Evolutionary conservation across 2,888 invertebrate genomes (phyloP).

Genomic region (Agrochola macilenta): DNA sequence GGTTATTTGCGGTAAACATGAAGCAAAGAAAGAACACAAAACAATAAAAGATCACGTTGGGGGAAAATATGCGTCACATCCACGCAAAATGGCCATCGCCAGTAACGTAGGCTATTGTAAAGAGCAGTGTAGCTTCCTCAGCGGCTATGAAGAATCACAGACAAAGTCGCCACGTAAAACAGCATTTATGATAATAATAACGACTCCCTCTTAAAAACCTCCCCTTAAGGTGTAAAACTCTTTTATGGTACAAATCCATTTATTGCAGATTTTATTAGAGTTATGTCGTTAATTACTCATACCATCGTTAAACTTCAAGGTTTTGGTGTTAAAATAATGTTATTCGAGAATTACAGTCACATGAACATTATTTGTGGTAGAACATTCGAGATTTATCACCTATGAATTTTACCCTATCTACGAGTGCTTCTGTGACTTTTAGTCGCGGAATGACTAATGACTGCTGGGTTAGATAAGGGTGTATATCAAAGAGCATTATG

Average conservation of each 20-base stretch:
- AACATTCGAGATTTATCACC: conserved; percentile 44
- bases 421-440: conserved; percentile 19
- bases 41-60: too few relatives aligned
- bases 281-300: conserved; percentile 55
- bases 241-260: conserved; percentile 56
- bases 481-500: neutral
- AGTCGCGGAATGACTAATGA: conserved; percentile 22
- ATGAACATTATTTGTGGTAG: conserved; percentile 47
- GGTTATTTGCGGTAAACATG: too few relatives aligned
- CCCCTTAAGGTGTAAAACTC: conserved; percentile 34
- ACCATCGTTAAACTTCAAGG: conserved; percentile 55
- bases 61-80: too few relatives aligned
- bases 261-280: conserved; percentile 47
- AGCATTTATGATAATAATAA: neutral
- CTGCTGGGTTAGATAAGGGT: conserved; percentile 2
- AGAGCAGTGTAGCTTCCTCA: too few relatives aligned
- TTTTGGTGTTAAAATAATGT: conserved; percentile 56
- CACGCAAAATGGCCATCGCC: too few relatives aligned
- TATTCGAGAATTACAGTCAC: conserved; percentile 27
- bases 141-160: neutral
- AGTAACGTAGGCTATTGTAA: too few relatives aligned
- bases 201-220: conserved; percentile 12
- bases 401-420: conserved; percentile 34
- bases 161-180: neutral
- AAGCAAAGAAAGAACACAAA: too few relatives aligned